Conservation (phyloP, 1,140 invertebrate genomes). For the Meloidogyne exigua region DNA sequence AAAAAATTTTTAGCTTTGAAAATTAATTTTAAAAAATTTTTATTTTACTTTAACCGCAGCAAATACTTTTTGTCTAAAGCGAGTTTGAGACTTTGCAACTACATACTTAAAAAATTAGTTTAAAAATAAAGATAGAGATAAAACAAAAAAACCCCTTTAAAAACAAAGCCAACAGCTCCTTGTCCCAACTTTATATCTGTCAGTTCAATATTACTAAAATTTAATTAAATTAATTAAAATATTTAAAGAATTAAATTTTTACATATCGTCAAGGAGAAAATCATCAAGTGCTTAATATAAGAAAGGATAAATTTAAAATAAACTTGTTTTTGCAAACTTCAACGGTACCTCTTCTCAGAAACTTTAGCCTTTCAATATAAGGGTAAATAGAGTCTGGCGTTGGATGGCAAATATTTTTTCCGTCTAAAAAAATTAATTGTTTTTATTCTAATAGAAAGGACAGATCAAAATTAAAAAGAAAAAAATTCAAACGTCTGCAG, state of each 20-base stretch:
- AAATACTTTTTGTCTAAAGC: slow-evolving; percentile 58
- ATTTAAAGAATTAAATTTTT: neutral
- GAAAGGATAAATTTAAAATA: neutral
- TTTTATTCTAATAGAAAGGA: neutral
- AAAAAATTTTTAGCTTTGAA: neutral
- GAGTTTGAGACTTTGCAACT: slow-evolving; percentile 56
- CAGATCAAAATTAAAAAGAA: neutral
- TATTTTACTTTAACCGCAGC: slow-evolving; percentile 53
- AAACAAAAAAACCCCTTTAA: slow-evolving; percentile 43
- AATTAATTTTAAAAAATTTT: slow-evolving; percentile 12
- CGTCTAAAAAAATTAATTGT: slow-evolving; percentile 45
- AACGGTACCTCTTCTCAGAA: slow-evolving; percentile 47
- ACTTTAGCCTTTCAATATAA: slow-evolving; percentile 51
- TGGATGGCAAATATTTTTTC: slow-evolving; percentile 57
- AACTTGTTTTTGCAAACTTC: neutral
- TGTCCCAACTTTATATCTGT: slow-evolving; percentile 57
- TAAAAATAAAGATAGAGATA: neutral
- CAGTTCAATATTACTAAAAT: slow-evolving; percentile 50
- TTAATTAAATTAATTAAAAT: slow-evolving; percentile 8
- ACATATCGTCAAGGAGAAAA: slow-evolving; percentile 53
- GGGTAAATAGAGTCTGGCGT: slow-evolving; percentile 56
- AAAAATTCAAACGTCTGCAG: slow-evolving; percentile 37
- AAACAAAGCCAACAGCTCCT: slow-evolving; percentile 58
- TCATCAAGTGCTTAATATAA: slow-evolving; percentile 46
- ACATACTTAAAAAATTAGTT: slow-evolving; percentile 39